phyloP scores from a whole-genome alignment of 2,797 vertebrate species.

The Taeniopygia guttata region DNA sequence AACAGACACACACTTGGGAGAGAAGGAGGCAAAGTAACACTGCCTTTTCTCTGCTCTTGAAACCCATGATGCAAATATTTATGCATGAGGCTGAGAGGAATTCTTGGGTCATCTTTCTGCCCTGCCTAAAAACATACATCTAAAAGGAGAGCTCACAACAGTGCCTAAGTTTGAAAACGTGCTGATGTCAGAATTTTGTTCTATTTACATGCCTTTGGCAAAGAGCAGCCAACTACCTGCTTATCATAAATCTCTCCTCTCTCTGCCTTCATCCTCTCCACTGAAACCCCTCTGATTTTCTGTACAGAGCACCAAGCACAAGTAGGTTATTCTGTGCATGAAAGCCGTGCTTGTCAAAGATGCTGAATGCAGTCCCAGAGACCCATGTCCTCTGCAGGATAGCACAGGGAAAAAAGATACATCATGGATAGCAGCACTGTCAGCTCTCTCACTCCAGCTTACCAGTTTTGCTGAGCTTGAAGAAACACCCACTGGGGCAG shows the following conservation, averaged over 20 bases:
- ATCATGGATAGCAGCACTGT: slow-evolving; percentile 20
- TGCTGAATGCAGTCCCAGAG: not conserved
- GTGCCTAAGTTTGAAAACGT: slow-evolving; percentile 6
- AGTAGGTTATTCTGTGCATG: slow-evolving; percentile 51
- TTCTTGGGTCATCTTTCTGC: slow-evolving; percentile 25
- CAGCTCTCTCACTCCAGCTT: not conserved
- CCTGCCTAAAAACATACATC: slow-evolving; percentile 4
- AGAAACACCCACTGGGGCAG: slow-evolving; percentile 19
- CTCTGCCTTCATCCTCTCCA: not conserved
- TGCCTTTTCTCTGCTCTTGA: slow-evolving; percentile 9
- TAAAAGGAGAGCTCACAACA: not conserved
- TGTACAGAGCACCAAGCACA: slow-evolving; percentile 1
- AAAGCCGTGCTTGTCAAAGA: slow-evolving; percentile 53
- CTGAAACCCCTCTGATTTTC: slow-evolving; percentile 14
- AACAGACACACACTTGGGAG: not conserved
- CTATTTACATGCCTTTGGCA: slow-evolving; percentile 10
- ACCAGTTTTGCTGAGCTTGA: not conserved
- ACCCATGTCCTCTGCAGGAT: not conserved
- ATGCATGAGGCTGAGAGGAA: not conserved
- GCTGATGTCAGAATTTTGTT: slow-evolving; percentile 50
- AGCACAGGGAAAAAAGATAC: slow-evolving; percentile 3
- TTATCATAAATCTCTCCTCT: slow-evolving; percentile 51
- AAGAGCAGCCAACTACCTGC: slow-evolving; percentile 40
- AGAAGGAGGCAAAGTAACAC: not conserved
- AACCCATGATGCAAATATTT: slow-evolving; percentile 43